phyloP scores from a whole-genome alignment of 1,140 invertebrate species.

The Calephelis nemesis region DNA sequence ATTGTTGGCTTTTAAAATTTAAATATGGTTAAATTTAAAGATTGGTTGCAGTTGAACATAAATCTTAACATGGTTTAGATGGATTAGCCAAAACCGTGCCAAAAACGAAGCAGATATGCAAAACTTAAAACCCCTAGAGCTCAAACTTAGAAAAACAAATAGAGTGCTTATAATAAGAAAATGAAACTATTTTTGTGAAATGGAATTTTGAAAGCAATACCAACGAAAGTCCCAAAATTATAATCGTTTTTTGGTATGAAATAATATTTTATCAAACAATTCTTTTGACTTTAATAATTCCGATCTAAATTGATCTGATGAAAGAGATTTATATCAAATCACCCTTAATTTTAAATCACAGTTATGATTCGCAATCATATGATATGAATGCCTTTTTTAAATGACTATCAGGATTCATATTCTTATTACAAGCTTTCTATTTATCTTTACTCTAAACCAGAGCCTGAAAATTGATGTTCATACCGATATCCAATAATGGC shows the following conservation, averaged over 20 bases:
- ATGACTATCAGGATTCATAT: neutral
- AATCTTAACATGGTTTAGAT: neutral
- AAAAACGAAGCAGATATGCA: neutral
- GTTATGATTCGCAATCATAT: too few relatives aligned
- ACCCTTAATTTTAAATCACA: too few relatives aligned
- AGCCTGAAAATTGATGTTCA: constrained; percentile 12
- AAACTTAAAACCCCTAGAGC: neutral
- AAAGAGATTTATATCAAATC: too few relatives aligned
- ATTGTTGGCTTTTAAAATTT: neutral
- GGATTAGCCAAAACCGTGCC: neutral
- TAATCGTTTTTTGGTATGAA: too few relatives aligned
- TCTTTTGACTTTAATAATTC: too few relatives aligned
- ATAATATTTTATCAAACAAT: too few relatives aligned
- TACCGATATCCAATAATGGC: constrained; percentile 57
- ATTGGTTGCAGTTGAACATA: constrained; percentile 47
- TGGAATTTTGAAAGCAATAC: too few relatives aligned
- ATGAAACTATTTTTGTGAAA: too few relatives aligned
- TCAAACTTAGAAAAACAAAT: neutral
- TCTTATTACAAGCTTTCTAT: too few relatives aligned
- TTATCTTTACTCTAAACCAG: too few relatives aligned
- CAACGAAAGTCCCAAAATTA: constrained; percentile 2
- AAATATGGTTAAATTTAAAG: constrained; percentile 25
- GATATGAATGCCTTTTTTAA: neutral
- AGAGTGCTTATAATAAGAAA: too few relatives aligned
- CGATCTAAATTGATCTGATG: too few relatives aligned